These are phyloP conservation scores for Meleagris gallopavo DNA, from an alignment of 2,113 vertebrate species.

Conservation along the genomic window DNA sequence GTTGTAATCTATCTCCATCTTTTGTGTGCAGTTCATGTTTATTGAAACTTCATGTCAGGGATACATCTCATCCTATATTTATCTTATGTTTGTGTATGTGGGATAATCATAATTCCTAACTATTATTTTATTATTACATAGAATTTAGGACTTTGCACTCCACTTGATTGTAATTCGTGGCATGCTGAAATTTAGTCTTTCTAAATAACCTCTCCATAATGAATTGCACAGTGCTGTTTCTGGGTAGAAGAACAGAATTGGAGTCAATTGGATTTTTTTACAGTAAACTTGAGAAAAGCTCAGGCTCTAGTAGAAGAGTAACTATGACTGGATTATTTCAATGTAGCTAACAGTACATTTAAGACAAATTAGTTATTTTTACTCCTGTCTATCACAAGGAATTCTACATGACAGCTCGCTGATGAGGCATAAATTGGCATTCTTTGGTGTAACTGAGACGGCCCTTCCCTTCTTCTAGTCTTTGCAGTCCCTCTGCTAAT, in stretches of 20 bases:
- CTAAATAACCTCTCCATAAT: background rate
- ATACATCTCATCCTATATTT: background rate
- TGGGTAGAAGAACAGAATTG: background rate
- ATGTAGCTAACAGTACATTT: background rate
- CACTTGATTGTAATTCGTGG: background rate
- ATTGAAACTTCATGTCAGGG: background rate
- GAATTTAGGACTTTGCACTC: background rate
- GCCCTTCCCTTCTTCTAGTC: slow-evolving; percentile 48
- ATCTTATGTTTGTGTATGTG: background rate
- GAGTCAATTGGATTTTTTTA: background rate
- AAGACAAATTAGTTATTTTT: slow-evolving; percentile 41
- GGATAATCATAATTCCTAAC: background rate
- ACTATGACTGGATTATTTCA: slow-evolving; percentile 1
- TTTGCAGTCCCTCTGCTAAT: slow-evolving; percentile 53
- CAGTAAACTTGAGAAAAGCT: slow-evolving; percentile 3
- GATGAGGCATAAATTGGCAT: slow-evolving; percentile 66
- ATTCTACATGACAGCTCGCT: slow-evolving; percentile 60
- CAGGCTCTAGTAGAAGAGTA: background rate
- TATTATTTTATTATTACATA: background rate
- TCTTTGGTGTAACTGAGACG: slow-evolving; percentile 72
- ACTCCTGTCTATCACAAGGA: slow-evolving; percentile 53
- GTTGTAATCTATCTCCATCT: background rate
- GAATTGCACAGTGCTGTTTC: background rate
- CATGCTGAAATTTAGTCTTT: background rate
- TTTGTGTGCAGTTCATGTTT: background rate